A percentile compares a stretch with the other conserved stretches of the same genome.
phyloP scores from a whole-genome alignment of 1,140 invertebrate species.

The Lithobius niger region DNA sequence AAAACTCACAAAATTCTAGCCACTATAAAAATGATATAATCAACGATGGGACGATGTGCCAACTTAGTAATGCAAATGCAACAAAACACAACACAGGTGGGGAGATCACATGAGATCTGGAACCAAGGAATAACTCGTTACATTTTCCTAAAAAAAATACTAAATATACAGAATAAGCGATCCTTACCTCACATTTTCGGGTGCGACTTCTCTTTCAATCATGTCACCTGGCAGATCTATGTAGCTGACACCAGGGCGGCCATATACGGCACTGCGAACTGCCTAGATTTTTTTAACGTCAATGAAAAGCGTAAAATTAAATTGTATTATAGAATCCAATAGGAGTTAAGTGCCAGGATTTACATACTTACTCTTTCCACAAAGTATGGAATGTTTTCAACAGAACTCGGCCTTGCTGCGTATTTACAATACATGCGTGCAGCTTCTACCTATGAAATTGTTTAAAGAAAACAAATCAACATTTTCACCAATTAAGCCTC shows the following conservation, averaged over 20 bases:
- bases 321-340: not conserved
- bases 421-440: conserved; percentile 79
- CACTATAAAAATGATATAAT: no score
- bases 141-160: no score
- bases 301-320: conserved; percentile 8
- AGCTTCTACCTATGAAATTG: conserved; percentile 53
- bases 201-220: conserved; percentile 36
- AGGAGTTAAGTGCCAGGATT: not conserved
- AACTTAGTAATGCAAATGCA: no score
- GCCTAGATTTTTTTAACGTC: conserved; percentile 42
- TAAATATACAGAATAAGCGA: no score
- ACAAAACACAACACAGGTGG: no score
- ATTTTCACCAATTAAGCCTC: no score
- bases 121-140: no score
- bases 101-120: no score
- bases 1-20: no score
- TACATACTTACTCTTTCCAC: conserved; percentile 55
- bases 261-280: conserved; percentile 62
- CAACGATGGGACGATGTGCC: no score
- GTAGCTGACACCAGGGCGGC: conserved; percentile 75
- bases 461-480: no score
- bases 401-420: conserved; percentile 64
- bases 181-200: not conserved
- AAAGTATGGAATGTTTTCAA: conserved; percentile 68
- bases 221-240: conserved; percentile 81